Percentiles rank a stretch among this genome's conserved stretches.
Conservation (phyloP, 2,888 invertebrate species). For the Drosophila stalkeri region DNA sequence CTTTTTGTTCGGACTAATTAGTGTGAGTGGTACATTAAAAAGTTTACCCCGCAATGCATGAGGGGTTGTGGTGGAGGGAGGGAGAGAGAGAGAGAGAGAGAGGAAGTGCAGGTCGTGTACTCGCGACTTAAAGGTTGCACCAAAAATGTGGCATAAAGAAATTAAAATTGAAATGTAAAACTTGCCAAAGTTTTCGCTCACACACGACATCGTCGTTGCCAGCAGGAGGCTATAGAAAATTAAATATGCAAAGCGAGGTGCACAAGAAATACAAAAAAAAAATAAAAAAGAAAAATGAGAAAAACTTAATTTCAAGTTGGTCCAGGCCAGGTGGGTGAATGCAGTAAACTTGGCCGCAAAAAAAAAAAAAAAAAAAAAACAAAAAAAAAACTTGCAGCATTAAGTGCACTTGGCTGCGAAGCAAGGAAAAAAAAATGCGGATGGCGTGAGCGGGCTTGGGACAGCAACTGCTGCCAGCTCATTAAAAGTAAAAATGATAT, state of each 20-base stretch:
- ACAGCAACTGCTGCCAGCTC: constrained; percentile 63
- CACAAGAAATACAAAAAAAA: constrained; percentile 10
- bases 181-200: constrained; percentile 64
- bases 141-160: constrained; percentile 60
- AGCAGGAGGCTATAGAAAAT: constrained; percentile 37
- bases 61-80: too few species aligned
- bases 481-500: constrained; percentile 78
- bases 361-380: constrained; percentile 27
- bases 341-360: constrained; percentile 52
- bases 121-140: constrained; percentile 64
- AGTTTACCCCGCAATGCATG: constrained; percentile 7
- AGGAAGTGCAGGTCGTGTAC: constrained; percentile 3
- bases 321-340: constrained; percentile 62
- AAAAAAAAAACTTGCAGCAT: constrained; percentile 71
- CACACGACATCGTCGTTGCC: constrained; percentile 24
- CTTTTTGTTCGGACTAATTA: constrained; percentile 62
- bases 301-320: constrained; percentile 65
- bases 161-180: constrained; percentile 77
- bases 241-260: constrained; percentile 71
- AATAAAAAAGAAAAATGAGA: constrained; percentile 9
- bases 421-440: constrained; percentile 7
- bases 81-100: too few species aligned
- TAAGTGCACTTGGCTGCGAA: constrained; percentile 70
- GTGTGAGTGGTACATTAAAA: constrained; percentile 64
- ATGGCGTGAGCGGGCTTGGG: not conserved